These are phyloP conservation scores for Falco berigora DNA, from an alignment of 2,797 vertebrate species.

Conservation along the genomic window DNA sequence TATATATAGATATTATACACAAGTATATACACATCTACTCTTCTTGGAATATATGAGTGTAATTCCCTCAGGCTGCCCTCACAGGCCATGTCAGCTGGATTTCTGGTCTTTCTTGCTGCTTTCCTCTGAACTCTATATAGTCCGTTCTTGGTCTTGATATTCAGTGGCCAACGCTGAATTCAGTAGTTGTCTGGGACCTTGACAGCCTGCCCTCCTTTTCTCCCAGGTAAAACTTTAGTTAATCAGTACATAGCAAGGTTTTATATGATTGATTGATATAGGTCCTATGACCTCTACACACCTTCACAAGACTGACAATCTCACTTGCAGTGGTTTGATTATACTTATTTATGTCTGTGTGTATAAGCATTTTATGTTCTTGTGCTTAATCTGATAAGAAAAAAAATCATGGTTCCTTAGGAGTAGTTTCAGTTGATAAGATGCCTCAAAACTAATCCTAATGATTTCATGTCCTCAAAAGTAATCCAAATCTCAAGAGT, in stretches of 20 bases:
- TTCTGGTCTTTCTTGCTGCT: neutral
- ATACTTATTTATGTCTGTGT: neutral
- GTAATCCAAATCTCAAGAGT: neutral
- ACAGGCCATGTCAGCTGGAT: neutral
- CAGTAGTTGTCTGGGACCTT: neutral
- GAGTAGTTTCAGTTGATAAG: neutral
- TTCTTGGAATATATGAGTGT: neutral
- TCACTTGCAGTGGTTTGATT: neutral
- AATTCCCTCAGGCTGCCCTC: neutral
- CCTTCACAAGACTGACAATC: neutral
- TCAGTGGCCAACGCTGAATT: neutral
- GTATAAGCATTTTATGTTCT: neutral
- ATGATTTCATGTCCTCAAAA: neutral
- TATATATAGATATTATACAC: neutral
- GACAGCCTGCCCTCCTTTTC: neutral
- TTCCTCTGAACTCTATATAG: neutral
- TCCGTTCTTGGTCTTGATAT: neutral
- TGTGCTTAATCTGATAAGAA: neutral
- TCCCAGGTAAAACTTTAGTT: neutral
- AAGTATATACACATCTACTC: neutral
- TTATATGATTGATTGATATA: neutral
- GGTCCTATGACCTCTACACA: neutral
- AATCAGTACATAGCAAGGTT: neutral
- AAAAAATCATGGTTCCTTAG: neutral
- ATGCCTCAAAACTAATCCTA: neutral